Conservation (phyloP, 2,797 vertebrate species). For the Gambusia yucatana region DNA sequence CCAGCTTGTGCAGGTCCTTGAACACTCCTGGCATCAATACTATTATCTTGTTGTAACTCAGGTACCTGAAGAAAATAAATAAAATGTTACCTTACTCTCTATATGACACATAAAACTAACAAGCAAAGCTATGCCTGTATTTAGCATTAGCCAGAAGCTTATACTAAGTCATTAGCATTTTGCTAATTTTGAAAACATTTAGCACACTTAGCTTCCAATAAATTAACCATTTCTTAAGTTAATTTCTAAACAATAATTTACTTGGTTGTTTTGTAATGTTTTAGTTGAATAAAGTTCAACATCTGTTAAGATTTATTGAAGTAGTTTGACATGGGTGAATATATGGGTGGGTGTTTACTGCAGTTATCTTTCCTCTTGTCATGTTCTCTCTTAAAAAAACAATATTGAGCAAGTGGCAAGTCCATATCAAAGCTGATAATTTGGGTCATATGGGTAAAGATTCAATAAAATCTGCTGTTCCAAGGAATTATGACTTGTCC, state of each 20-base stretch:
- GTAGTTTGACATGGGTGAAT: no score
- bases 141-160: neutral
- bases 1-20: conserved; percentile 90
- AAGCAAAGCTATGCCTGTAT: neutral
- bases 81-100: neutral
- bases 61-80: conserved; percentile 79
- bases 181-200: no score
- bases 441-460: neutral
- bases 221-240: no score
- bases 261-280: no score
- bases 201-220: no score
- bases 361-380: no score
- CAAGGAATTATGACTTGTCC: neutral
- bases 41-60: conserved; percentile 91
- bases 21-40: conserved; percentile 89
- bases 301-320: no score
- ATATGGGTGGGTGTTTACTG: no score
- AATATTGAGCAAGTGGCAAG: no score
- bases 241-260: no score
- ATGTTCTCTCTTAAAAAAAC: no score
- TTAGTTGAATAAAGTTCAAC: no score
- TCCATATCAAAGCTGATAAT: neutral
- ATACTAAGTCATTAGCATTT: neutral
- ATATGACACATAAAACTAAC: neutral
- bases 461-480: neutral